Evolutionary conservation across 2,113 vertebrate genomes (phyloP), one percentile per base, ranked within the genome.

Genomic region (Sprattus sprattus): DNA sequence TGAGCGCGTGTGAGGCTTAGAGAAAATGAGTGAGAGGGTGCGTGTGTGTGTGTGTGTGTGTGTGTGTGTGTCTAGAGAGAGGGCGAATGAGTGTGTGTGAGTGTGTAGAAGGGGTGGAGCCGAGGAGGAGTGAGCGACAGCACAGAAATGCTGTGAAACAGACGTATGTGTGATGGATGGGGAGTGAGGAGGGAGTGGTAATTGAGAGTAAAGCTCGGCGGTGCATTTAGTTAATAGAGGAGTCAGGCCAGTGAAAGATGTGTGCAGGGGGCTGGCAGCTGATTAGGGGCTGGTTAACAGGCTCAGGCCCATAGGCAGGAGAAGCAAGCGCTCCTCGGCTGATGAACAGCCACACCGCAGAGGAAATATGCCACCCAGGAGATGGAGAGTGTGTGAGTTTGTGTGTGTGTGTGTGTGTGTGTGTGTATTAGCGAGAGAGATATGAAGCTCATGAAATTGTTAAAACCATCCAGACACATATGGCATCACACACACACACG

Each of bases 161-260:
- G 92, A 91, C 89, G 82, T 32, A 25, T 45, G 87, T 49, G 57
- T 95, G 94, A 96, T 93, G 92, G 93, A 95, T 93, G 91, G 90
- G 84, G 78, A 89, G 89, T 85, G 82, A 91, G 91, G 91, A 89
- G 93, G 94, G 94, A 94, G 94, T 92, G 94, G 92, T 94, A 94
- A 95, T 95, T 93, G 93, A 92, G 91, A 95, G 92, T 92, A 95
- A 93, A 95, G 92, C 92, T 93, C 90, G 89, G 92, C 85, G 80
- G 92, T 93, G 93, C 94, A 94, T 95, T 95, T 95, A 94, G 93
- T 95, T 95, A 95, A 95, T 95, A 93, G 93, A 93, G 92, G 88
- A 95, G 94, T 95, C 92, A 94, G 87, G 85, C 88, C 87, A 92
- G 92, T 94, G 93, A 94, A 94, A 93, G 93, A 95, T 94, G 94